A percentile compares a stretch with the other conserved stretches of the same genome.
These are phyloP conservation scores for Tetragnatha versicolor DNA, from an alignment of 1,140 invertebrate genomes.

Conservation along the genomic window DNA sequence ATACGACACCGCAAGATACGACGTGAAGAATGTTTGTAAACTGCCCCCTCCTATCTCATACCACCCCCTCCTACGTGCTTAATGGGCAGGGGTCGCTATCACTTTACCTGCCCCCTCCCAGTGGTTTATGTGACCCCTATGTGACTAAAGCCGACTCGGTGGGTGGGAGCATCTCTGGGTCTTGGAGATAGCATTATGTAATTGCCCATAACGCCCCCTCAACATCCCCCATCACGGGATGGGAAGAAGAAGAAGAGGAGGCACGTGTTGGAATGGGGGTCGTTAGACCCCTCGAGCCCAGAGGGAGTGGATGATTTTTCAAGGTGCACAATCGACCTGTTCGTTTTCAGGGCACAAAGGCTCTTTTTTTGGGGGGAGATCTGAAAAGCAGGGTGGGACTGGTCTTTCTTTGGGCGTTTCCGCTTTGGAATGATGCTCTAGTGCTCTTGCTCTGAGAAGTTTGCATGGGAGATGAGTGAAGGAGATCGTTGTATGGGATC, in stretches of 20 bases:
- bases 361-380: too few relatives aligned
- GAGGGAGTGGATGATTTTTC: neutral
- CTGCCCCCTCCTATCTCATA: neutral
- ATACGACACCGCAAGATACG: too few relatives aligned
- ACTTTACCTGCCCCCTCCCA: constrained; percentile 14
- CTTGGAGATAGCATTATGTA: constrained; percentile 50
- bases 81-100: constrained; percentile 32
- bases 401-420: too few relatives aligned
- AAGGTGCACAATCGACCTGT: neutral
- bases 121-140: constrained; percentile 10
- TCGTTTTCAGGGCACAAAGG: too few relatives aligned
- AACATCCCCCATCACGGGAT: neutral
- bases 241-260: neutral
- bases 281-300: neutral
- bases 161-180: constrained; percentile 8
- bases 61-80: constrained; percentile 11
- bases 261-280: neutral
- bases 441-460: too few relatives aligned
- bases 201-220: constrained; percentile 50
- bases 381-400: too few relatives aligned
- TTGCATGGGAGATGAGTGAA: too few relatives aligned
- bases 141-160: neutral
- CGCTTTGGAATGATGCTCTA: too few relatives aligned
- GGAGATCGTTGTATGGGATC: too few relatives aligned
- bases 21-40: neutral